Conservation (phyloP, 2,797 vertebrate genomes). For the Takifugu ocellatus region DNA sequence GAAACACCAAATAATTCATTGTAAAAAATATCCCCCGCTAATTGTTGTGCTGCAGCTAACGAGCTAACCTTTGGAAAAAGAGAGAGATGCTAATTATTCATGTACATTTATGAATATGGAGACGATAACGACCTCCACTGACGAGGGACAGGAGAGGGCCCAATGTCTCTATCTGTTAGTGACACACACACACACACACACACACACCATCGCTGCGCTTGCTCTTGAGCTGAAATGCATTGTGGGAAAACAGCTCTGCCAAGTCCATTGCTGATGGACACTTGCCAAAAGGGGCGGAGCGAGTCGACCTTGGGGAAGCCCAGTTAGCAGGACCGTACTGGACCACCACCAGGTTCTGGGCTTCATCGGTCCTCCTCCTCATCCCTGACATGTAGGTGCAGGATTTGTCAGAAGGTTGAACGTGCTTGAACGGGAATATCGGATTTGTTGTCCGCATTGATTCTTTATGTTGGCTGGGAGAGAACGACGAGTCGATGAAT, state of each 20-base stretch:
- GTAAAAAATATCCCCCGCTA: conserved; percentile 74
- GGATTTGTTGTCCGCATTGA: conserved; percentile 62
- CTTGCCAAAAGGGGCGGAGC: too few relatives aligned
- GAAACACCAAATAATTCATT: conserved; percentile 66
- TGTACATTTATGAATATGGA: conserved; percentile 79
- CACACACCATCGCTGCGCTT: background rate
- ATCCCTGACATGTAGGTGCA: too few relatives aligned
- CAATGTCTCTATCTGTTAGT: conserved; percentile 68
- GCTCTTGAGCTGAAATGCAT: conserved; percentile 1
- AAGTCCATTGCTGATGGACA: too few relatives aligned
- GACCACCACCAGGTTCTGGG: too few relatives aligned
- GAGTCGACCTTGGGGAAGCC: too few relatives aligned
- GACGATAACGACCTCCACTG: conserved; percentile 64
- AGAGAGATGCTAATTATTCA: conserved; percentile 71
- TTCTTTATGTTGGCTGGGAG: conserved; percentile 73
- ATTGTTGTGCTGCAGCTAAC: conserved; percentile 80
- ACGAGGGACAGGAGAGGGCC: conserved; percentile 65
- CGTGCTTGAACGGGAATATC: conserved; percentile 52
- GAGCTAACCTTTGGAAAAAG: conserved; percentile 79
- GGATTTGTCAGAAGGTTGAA: too few relatives aligned
- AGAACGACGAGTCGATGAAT: conserved; percentile 75
- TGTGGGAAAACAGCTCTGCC: too few relatives aligned
- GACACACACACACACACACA: conserved; percentile 15
- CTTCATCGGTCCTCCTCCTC: too few relatives aligned
- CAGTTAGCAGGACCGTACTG: too few relatives aligned